Evolutionary conservation across 2,113 vertebrate genomes (phyloP), one percentile per base, ranked within the genome.

Genomic region (Cyanoliseus patagonus): DNA sequence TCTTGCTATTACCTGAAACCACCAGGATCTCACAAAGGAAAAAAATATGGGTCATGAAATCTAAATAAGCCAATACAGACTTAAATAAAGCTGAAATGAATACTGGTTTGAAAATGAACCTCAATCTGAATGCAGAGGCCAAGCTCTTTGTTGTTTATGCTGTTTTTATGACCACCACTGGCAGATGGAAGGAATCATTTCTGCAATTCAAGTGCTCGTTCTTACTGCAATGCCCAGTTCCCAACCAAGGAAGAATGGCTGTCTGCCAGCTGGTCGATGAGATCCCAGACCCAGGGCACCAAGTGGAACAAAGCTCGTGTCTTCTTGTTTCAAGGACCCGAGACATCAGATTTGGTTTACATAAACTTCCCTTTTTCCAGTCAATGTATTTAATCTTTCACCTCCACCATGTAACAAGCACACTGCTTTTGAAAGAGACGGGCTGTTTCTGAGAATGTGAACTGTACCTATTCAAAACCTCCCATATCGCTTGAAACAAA

Each of bases 1-100:
- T 64, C 39, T 66, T 31, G 39, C 63, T 91, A 76, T 88, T 86
- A 88, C 37, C 49, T 8, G 37, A 94, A 95, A 69, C 67, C 47
- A 87, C 37, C 24, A 92, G 49, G 35, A 95, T 63, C 53, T 87
- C 83, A 80, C 42, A 30, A 55, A 55, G 79, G 19, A 55, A 77
- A 82, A 83, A 80, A 61, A 28, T 17, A 55, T 61, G 55, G 86
- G 57, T 63, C 79, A 96, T 0, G 0, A 67, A 83, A 76, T 52
- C 69, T 89, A 88, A 94, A 46, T 73, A 81, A 91, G 52, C 46
- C 76, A 81, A 68, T 49, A 37, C 46, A 96, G 92, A 87, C 92
- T 82, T 86, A 87, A 94, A 84, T 84, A 95, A 95, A 94, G 49
- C 63, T 81, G 66, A 94, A 93, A 90, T 14, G n/a, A 83, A 64